phyloP scores from a whole-genome alignment of 2,888 invertebrate genomes.

The Caenorhabditis sp. region DNA sequence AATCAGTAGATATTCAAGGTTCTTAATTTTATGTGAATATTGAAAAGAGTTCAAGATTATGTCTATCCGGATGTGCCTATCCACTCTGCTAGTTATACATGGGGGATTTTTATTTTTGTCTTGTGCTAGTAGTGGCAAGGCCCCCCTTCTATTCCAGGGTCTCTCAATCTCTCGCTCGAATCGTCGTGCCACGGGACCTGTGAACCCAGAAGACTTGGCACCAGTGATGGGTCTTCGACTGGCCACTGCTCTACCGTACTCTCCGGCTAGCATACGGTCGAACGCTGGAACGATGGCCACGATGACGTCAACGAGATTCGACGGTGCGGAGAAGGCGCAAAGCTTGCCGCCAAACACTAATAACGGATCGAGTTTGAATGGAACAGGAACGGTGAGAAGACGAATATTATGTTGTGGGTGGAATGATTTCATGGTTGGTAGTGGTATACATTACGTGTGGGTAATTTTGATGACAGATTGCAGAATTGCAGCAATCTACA shows the following conservation, averaged over 20 bases:
- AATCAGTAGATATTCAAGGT: too few relatives aligned
- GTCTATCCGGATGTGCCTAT: too few relatives aligned
- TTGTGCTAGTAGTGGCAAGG: background rate
- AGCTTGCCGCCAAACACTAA: conserved; percentile 43
- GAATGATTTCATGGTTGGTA: background rate
- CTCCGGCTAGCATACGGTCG: conserved; percentile 47
- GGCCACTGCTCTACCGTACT: conserved; percentile 51
- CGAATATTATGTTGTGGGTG: background rate
- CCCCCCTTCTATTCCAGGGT: conserved; percentile 61
- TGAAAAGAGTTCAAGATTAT: too few relatives aligned
- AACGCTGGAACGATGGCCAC: conserved; percentile 58
- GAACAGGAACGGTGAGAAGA: conserved; percentile 40
- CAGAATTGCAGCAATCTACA: too few relatives aligned
- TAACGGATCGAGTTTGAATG: background rate
- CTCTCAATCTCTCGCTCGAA: conserved; percentile 72
- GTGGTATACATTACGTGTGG: background rate
- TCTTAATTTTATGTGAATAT: too few relatives aligned
- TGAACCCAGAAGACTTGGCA: conserved; percentile 75
- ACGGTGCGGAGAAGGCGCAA: conserved; percentile 60
- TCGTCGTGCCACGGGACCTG: conserved; percentile 81
- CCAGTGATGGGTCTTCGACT: conserved; percentile 55
- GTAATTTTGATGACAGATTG: too few relatives aligned
- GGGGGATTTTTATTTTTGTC: conserved; percentile 29
- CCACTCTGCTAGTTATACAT: too few relatives aligned
- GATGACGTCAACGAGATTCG: conserved; percentile 53